Percentiles rank a stretch among this genome's conserved stretches.
Evolutionary conservation across 1,140 invertebrate genomes (phyloP).

Genomic region (Himalopsyche phryganea): DNA sequence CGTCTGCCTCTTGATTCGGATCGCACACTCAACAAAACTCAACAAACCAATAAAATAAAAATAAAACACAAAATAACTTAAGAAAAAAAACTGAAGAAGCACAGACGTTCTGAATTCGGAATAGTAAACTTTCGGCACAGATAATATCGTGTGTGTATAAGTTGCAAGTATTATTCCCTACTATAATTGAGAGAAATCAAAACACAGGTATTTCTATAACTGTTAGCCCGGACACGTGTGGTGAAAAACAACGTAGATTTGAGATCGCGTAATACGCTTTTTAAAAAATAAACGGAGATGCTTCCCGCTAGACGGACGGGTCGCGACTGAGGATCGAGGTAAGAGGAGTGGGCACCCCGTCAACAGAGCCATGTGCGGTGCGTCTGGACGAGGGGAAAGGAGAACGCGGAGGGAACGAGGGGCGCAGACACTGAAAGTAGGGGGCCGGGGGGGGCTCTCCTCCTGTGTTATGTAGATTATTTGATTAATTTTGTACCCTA

Average conservation of each 20-base stretch:
- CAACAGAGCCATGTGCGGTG: constrained; percentile 22
- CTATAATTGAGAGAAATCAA: too few species aligned
- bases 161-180: neutral
- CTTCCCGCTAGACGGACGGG: constrained; percentile 18
- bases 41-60: constrained; percentile 19
- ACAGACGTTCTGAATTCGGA: neutral
- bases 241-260: neutral
- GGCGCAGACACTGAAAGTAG: neutral
- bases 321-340: constrained; percentile 24
- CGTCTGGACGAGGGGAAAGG: neutral
- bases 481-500: constrained; percentile 36
- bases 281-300: neutral
- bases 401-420: neutral
- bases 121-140: neutral
- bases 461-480: constrained; percentile 33
- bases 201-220: too few species aligned
- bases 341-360: constrained; percentile 10
- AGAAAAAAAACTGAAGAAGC: neutral
- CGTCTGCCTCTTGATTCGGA: neutral
- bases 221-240: too few species aligned
- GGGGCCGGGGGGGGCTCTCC: constrained; percentile 3
- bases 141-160: neutral
- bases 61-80: constrained; percentile 23
- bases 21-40: constrained; percentile 29
- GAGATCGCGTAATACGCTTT: neutral